Evolutionary conservation across 2,113 vertebrate genomes (phyloP), one percentile per base, ranked within the genome.

Genomic region (Cepphus grylle): DNA sequence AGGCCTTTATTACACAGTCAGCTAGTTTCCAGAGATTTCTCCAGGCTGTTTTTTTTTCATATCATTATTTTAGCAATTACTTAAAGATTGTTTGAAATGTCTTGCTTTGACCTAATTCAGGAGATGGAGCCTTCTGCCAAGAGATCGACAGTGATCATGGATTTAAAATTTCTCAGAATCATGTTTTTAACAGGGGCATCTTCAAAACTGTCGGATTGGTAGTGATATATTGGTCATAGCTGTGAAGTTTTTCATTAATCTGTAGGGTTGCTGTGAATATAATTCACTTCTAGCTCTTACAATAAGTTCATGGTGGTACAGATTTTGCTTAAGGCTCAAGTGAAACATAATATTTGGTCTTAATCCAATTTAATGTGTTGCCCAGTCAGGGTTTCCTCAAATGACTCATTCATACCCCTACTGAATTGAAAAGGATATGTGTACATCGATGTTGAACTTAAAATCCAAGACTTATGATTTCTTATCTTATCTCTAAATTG

Each of bases 341-440:
- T 50, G 52, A 96, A 96, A 96, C 56, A 56, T 65, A 86, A 47
- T 88, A 85, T 89, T 96, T 96, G 69, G 72, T 95, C 69, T 91
- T 89, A 92, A 94, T 89, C 93, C 84, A 93, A 85, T 88, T 81
- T 89, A 91, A 95, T 72, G 67, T 87, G 70, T 66, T 97, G 70
- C 29, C 34, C n/a, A 72, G 91, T 71, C 94, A 95, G 95, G 95
- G 95, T 95, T 96, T 96, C 91, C 96, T 95, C 38, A 65, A 82
- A 74, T 95, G 89, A 95, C 73, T 94, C 94, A 95, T 91, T 96
- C 76, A 85, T 93, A 91, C 42, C 36, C 30, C 77, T 87, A 81
- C 71, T 88, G 93, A 95, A 95, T 70, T 96, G 73, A 91, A 95
- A 95, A 89, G 91, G 77, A 80, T 94, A 89, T 42, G 52, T 87